Evolutionary conservation across 2,113 vertebrate species (phyloP).

Genomic region (Oryzias melastigma): DNA sequence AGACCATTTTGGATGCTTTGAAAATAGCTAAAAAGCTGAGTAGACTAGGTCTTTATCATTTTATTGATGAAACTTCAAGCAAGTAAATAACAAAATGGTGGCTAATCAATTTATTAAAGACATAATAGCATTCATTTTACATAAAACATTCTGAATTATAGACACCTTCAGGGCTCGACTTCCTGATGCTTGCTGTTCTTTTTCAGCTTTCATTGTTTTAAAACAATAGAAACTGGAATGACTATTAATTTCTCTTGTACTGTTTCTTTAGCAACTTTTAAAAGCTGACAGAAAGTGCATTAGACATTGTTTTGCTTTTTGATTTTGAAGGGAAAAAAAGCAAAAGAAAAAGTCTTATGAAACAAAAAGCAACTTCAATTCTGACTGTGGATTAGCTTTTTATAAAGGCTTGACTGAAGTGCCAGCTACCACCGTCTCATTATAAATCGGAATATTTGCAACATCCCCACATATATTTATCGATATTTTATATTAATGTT

Average conservation of each 20-base stretch:
- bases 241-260: constrained; percentile 66
- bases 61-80: too few species aligned
- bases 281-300: constrained; percentile 56
- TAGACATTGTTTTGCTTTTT: constrained; percentile 63
- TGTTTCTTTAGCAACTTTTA: constrained; percentile 37
- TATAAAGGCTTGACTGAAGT: constrained; percentile 37
- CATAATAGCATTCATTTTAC: neutral
- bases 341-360: constrained; percentile 18
- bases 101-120: neutral
- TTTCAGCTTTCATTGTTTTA: constrained; percentile 27
- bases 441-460: constrained; percentile 48
- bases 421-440: constrained; percentile 33
- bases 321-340: constrained; percentile 40
- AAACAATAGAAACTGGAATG: constrained; percentile 43
- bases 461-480: too few species aligned
- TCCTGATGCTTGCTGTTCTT: constrained; percentile 13
- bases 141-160: neutral
- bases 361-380: constrained; percentile 50
- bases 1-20: too few species aligned
- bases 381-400: constrained; percentile 59
- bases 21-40: too few species aligned
- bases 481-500: too few species aligned
- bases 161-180: neutral
- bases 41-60: too few species aligned
- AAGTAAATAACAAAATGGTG: too few species aligned